Evolutionary conservation across 64 coral and sea anemone species (phyloP).

Genomic region (Astreopora myriophthalma): DNA sequence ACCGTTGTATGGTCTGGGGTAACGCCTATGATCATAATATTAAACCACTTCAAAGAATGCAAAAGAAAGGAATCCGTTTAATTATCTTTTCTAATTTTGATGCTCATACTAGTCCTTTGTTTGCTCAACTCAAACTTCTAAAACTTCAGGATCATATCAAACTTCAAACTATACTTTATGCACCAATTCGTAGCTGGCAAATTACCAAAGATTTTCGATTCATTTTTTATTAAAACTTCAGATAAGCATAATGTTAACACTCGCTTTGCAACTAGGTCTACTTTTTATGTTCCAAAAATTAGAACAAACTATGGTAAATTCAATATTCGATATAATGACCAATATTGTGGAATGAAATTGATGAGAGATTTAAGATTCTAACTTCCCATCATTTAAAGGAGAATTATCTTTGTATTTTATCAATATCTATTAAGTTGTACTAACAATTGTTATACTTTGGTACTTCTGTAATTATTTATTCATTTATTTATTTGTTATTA

Average conservation of each 20-base stretch:
- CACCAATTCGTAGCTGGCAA: not conserved
- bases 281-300: not conserved
- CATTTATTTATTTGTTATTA: no score
- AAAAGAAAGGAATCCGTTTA: not conserved
- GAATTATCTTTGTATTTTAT: no score
- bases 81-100: not conserved
- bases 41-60: not conserved
- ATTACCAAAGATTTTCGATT: not conserved
- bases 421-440: no score
- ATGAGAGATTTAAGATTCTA: no score
- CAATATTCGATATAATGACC: not conserved
- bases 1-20: not conserved
- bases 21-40: conserved; percentile 1
- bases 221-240: not conserved
- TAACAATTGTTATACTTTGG: no score
- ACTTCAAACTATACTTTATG: not conserved
- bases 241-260: no score
- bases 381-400: no score
- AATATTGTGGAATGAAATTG: not conserved
- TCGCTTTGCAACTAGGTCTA: not conserved
- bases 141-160: not conserved
- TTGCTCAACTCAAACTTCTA: not conserved
- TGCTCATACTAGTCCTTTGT: not conserved
- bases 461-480: no score
- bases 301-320: not conserved